Evolutionary conservation across 2,797 vertebrate species (phyloP), one percentile per base, ranked within the genome.

Genomic region (Phalloptychus januarius): DNA sequence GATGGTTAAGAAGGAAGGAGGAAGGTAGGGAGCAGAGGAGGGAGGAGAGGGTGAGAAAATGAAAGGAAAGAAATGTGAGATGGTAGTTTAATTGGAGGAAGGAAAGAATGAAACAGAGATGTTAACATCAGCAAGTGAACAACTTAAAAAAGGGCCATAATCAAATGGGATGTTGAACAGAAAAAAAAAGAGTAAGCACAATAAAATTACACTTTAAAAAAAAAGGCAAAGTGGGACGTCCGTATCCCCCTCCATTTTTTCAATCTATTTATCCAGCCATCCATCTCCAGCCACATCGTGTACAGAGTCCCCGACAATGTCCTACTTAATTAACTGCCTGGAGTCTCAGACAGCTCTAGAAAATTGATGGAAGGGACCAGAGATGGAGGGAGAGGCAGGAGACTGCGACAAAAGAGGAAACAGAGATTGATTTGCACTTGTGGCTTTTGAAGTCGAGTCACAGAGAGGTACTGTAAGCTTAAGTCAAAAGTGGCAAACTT

Each of bases 241-340:
- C 74, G 50, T 16, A 74, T 86, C 50, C 31, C 40, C 69, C 48
- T 45, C 31, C 69, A 85, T 52, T 54, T 78, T 79, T 76, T 78
- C 44, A n/a, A 69, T 77, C 40, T 83, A 78, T 84, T 83, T 80
- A 70, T 78, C 76, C 54, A 74, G 72, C 77, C 58, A 79, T 80
- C 71, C 82, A 88, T 79, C 73, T 81, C 80, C 80, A 90, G 80
- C 84, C 83, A 73, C 78, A 77, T 75, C 82, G 77, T 69, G 31
- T 80, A 89, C 50, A 77, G 33, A 86, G 75, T 78, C 80, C 80
- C 86, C 67, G 79, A 91, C 88, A 91, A 92, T 86, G 90, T 89
- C 87, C 86, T 78, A 84, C 75, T 89, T 94, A 90, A 93, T 94
- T 90, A 93, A 91, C 76, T 86, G 93, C 88, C 91, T 86, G 80